phyloP scores from a whole-genome alignment of 2,888 invertebrate genomes.

The Chymomyza procnemis region DNA sequence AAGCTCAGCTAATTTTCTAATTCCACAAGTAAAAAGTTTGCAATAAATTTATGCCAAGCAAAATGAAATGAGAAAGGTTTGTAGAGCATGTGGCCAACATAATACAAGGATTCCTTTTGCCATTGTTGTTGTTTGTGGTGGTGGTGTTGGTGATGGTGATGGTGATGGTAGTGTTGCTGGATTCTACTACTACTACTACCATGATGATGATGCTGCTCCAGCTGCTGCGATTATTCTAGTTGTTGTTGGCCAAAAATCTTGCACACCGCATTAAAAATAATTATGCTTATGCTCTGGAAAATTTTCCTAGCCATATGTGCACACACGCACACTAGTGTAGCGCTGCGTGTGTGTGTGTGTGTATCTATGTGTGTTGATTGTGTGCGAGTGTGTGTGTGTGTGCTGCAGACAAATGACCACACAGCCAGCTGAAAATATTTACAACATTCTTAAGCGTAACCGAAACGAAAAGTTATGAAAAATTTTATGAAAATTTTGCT shows the following conservation, averaged over 20 bases:
- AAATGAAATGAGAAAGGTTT: neutral
- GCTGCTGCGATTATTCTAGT: neutral
- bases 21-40: constrained; percentile 29
- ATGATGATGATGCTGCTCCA: neutral
- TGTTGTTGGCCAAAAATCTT: constrained; percentile 23
- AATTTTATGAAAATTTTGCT: constrained; percentile 61
- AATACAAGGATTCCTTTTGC: neutral
- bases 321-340: constrained; percentile 12
- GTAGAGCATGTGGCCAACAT: neutral
- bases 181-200: constrained; percentile 14
- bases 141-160: too few species aligned
- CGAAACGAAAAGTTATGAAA: constrained; percentile 70
- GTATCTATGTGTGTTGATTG: constrained; percentile 14
- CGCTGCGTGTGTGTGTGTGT: constrained; percentile 2
- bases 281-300: constrained; percentile 61
- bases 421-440: constrained; percentile 55
- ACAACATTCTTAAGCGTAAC: constrained; percentile 67
- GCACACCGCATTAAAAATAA: constrained; percentile 61
- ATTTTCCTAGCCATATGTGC: constrained; percentile 25
- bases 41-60: neutral
- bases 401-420: constrained; percentile 53
- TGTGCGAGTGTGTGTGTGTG: neutral
- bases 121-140: constrained; percentile 27
- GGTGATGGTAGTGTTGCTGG: too few species aligned
- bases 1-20: constrained; percentile 43